Evolutionary conservation across 2,888 invertebrate genomes (phyloP).

Genomic region (Rhagophthalmus giganteus): DNA sequence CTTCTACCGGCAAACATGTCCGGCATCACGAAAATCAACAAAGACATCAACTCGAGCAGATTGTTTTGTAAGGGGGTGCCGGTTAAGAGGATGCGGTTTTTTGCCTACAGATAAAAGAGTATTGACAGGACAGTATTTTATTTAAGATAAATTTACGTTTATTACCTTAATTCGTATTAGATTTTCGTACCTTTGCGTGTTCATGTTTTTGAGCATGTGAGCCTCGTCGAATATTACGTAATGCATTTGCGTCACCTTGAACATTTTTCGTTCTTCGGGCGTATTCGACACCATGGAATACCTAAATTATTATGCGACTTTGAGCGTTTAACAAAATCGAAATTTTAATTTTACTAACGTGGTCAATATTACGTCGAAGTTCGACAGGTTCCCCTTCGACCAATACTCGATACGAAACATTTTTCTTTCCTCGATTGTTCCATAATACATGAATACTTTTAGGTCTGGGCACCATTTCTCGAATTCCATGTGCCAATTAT

Average conservation of each 20-base stretch:
- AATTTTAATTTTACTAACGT: conserved; percentile 70
- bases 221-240: conserved; percentile 97
- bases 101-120: conserved; percentile 60
- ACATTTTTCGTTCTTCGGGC: conserved; percentile 87
- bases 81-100: conserved; percentile 84
- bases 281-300: conserved; percentile 80
- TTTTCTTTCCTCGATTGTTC: conserved; percentile 81
- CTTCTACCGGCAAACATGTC: conserved; percentile 88
- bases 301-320: conserved; percentile 45
- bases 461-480: conserved; percentile 77
- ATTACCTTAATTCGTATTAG: conserved; percentile 74
- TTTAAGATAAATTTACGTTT: no score
- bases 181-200: conserved; percentile 86
- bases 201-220: conserved; percentile 98
- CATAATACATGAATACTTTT: conserved; percentile 86
- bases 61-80: conserved; percentile 98
- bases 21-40: conserved; percentile 95
- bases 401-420: conserved; percentile 72
- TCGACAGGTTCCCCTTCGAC: conserved; percentile 69
- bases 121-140: background rate
- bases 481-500: conserved; percentile 83
- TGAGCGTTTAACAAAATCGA: conserved; percentile 4
- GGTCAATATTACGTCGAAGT: conserved; percentile 83
- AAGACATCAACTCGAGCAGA: conserved; percentile 90
- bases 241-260: conserved; percentile 84